A percentile compares a stretch with the other conserved stretches of the same genome.
phyloP scores from a whole-genome alignment of 2,888 invertebrate genomes.

The Rugalucina vietnamica region DNA sequence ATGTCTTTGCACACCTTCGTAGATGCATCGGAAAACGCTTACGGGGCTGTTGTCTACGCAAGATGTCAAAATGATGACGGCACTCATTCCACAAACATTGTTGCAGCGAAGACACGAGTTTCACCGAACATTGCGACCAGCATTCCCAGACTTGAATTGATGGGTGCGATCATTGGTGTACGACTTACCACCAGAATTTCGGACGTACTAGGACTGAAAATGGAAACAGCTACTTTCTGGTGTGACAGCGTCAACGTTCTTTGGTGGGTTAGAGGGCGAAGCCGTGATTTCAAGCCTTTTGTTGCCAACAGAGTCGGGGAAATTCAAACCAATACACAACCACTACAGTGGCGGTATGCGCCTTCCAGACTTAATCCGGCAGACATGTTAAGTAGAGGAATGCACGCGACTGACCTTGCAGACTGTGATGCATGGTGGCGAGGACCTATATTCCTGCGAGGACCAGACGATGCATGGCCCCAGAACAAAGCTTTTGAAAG shows the following conservation, averaged over 20 bases:
- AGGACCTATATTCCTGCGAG: constrained; percentile 32
- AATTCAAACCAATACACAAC: constrained; percentile 50
- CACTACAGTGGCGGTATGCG: constrained; percentile 39
- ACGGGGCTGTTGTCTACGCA: constrained; percentile 29
- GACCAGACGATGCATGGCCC: constrained; percentile 15
- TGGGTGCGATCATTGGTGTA: constrained; percentile 19
- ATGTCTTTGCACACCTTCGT: constrained; percentile 29
- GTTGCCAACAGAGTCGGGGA: constrained; percentile 58
- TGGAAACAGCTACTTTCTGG: too few species aligned
- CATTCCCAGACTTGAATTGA: constrained; percentile 33
- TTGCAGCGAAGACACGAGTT: too few species aligned
- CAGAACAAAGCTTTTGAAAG: background rate
- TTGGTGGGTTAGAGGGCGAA: constrained; percentile 42
- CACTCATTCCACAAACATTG: background rate
- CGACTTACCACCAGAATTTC: constrained; percentile 5
- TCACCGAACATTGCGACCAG: constrained; percentile 27
- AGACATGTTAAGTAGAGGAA: constrained; percentile 2
- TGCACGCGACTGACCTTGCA: background rate
- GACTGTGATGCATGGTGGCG: constrained; percentile 27
- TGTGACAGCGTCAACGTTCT: constrained; percentile 29
- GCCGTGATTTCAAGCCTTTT: constrained; percentile 48
- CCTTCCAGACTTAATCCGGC: constrained; percentile 26
- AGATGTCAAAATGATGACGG: constrained; percentile 5
- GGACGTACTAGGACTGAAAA: too few species aligned
- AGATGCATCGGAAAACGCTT: constrained; percentile 48